Conservation (phyloP, 1,140 invertebrate species). For the Harpegnathos saltator region DNA sequence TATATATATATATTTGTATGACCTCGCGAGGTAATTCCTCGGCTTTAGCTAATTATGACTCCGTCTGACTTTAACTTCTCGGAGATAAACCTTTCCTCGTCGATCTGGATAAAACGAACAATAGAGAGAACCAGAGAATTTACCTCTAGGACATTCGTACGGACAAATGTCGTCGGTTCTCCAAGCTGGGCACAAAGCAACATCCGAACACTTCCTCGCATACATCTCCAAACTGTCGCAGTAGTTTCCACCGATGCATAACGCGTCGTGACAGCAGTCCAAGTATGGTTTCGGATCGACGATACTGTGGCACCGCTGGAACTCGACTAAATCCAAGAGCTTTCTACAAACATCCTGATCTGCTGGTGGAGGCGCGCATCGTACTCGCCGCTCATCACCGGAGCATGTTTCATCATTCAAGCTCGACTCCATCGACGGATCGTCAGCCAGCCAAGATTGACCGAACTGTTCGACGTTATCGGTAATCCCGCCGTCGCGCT, state of each 20-base stretch:
- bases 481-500: slow-evolving; percentile 83
- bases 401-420: slow-evolving; percentile 73
- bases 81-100: too few relatives aligned
- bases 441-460: slow-evolving; percentile 87
- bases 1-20: slow-evolving; percentile 8
- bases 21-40: too few relatives aligned
- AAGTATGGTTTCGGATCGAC: slow-evolving; percentile 90
- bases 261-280: slow-evolving; percentile 89
- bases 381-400: slow-evolving; percentile 74
- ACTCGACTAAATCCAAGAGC: slow-evolving; percentile 88
- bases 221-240: slow-evolving; percentile 91
- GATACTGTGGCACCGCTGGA: slow-evolving; percentile 90
- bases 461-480: slow-evolving; percentile 86
- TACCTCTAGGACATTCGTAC: slow-evolving; percentile 85
- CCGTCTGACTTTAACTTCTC: too few relatives aligned
- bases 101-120: neutral
- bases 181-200: slow-evolving; percentile 91
- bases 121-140: slow-evolving; percentile 10
- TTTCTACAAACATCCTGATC: slow-evolving; percentile 89
- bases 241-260: slow-evolving; percentile 87
- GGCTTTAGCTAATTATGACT: too few relatives aligned
- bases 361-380: slow-evolving; percentile 84
- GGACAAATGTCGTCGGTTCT: slow-evolving; percentile 88
- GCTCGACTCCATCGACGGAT: slow-evolving; percentile 78
- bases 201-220: slow-evolving; percentile 89